phyloP scores from a whole-genome alignment of 2,888 invertebrate genomes.

The Sepioteuthis lessoniana region DNA sequence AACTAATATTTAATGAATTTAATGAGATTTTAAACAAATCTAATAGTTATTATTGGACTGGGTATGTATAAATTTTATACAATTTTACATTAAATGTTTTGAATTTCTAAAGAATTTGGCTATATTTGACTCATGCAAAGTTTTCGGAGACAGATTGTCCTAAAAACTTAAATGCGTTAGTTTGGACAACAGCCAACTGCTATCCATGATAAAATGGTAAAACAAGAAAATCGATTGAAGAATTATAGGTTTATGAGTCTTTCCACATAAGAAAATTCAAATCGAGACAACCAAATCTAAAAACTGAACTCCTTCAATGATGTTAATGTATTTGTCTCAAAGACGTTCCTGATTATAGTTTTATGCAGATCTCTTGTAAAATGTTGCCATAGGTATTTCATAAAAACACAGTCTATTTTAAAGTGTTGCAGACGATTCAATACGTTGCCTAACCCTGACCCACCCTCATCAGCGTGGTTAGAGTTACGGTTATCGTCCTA shows the following conservation, averaged over 20 bases:
- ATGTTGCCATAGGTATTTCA: not conserved
- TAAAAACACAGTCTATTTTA: too few relatives aligned
- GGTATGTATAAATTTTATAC: not conserved
- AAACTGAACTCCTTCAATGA: not conserved
- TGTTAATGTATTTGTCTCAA: not conserved
- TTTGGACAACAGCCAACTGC: not conserved
- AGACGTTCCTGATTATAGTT: not conserved
- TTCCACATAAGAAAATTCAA: not conserved
- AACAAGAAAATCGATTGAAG: slow-evolving; percentile 17
- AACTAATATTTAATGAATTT: too few relatives aligned
- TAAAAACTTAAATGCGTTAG: not conserved
- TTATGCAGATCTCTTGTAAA: not conserved
- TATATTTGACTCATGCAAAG: not conserved
- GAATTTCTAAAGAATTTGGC: not conserved
- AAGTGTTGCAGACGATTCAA: too few relatives aligned
- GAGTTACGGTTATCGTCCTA: too few relatives aligned
- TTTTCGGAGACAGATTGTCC: slow-evolving; percentile 6
- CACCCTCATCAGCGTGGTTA: too few relatives aligned
- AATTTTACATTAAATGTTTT: not conserved
- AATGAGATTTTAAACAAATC: too few relatives aligned
- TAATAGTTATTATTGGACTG: too few relatives aligned
- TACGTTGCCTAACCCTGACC: too few relatives aligned
- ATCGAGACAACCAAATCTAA: not conserved
- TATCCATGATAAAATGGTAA: not conserved
- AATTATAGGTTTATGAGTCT: slow-evolving; percentile 12